phyloP scores from a whole-genome alignment of 2,797 vertebrate species.

The Malacoctenus gilli region DNA sequence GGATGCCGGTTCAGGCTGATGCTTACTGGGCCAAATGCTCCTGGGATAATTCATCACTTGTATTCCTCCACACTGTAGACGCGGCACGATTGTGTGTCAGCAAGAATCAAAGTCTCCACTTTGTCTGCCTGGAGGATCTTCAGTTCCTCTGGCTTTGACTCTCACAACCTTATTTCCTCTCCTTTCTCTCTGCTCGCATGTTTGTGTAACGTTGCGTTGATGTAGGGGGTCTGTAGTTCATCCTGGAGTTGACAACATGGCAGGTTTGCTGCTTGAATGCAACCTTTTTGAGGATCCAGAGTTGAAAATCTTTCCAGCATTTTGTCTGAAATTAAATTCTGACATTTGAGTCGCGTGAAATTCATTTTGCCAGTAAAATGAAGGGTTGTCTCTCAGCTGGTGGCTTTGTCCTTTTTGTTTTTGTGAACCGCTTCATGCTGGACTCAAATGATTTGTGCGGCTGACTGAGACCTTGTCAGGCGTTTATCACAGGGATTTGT shows the following conservation, averaged over 20 bases:
- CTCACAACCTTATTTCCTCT: conserved; percentile 16
- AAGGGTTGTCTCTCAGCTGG: too few relatives aligned
- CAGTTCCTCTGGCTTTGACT: conserved; percentile 5
- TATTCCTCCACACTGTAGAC: conserved; percentile 11
- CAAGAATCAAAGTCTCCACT: conserved; percentile 34
- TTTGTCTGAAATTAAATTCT: too few relatives aligned
- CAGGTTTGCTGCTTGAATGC: too few relatives aligned
- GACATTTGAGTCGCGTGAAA: too few relatives aligned
- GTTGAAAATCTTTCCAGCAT: too few relatives aligned
- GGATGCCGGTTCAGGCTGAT: not conserved
- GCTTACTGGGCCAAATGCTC: not conserved
- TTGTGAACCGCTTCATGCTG: not conserved
- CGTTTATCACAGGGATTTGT: conserved; percentile 18
- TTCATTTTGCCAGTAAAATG: too few relatives aligned
- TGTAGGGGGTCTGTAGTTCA: conserved; percentile 7
- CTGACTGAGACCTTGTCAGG: conserved; percentile 20
- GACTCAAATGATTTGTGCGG: conserved; percentile 10
- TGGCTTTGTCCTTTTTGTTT: too few relatives aligned
- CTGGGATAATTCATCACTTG: conserved; percentile 7
- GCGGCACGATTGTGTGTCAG: conserved; percentile 6
- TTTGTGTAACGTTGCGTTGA: conserved; percentile 21
- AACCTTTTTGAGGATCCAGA: too few relatives aligned
- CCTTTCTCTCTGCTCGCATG: conserved; percentile 8
- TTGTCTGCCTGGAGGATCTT: conserved; percentile 28
- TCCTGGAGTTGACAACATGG: too few relatives aligned